phyloP scores from a whole-genome alignment of 2,888 invertebrate species.

The Epirrhoe tristata region DNA sequence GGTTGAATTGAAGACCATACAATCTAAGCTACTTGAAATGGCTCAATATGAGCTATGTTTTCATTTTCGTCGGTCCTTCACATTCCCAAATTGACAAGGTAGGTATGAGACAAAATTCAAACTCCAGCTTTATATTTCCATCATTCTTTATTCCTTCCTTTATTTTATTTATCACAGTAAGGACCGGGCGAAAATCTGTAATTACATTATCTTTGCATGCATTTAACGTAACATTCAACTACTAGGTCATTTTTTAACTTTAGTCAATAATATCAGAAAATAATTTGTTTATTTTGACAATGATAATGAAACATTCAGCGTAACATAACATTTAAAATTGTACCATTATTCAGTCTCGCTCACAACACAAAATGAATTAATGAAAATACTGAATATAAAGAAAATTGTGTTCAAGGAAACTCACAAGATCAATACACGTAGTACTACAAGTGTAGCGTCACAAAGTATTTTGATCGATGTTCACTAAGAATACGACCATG shows the following conservation, averaged over 20 bases:
- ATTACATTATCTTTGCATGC: slow-evolving; percentile 80
- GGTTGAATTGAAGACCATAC: slow-evolving; percentile 68
- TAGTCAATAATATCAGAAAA: slow-evolving; percentile 74
- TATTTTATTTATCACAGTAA: slow-evolving; percentile 78
- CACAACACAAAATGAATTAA: slow-evolving; percentile 78
- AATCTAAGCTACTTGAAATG: slow-evolving; percentile 71
- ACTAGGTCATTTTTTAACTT: slow-evolving; percentile 65
- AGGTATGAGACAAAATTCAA: slow-evolving; percentile 61
- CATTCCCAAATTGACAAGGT: slow-evolving; percentile 68
- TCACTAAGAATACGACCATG: slow-evolving; percentile 75
- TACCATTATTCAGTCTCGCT: slow-evolving; percentile 83
- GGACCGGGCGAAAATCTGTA: slow-evolving; percentile 84
- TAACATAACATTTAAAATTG: slow-evolving; percentile 74
- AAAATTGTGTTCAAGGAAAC: slow-evolving; percentile 64
- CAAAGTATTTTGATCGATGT: slow-evolving; percentile 80
- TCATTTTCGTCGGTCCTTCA: slow-evolving; percentile 78
- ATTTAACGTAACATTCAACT: slow-evolving; percentile 77
- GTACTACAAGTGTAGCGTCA: slow-evolving; percentile 54
- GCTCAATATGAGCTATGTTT: slow-evolving; percentile 83
- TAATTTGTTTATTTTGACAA: slow-evolving; percentile 59
- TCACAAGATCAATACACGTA: slow-evolving; percentile 56
- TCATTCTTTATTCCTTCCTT: slow-evolving; percentile 62
- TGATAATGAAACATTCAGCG: slow-evolving; percentile 56
- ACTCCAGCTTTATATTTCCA: slow-evolving; percentile 61
- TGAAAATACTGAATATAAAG: slow-evolving; percentile 81